These are phyloP conservation scores for Zosterops lateralis DNA, from an alignment of 2,113 vertebrate genomes.

Conservation along the genomic window DNA sequence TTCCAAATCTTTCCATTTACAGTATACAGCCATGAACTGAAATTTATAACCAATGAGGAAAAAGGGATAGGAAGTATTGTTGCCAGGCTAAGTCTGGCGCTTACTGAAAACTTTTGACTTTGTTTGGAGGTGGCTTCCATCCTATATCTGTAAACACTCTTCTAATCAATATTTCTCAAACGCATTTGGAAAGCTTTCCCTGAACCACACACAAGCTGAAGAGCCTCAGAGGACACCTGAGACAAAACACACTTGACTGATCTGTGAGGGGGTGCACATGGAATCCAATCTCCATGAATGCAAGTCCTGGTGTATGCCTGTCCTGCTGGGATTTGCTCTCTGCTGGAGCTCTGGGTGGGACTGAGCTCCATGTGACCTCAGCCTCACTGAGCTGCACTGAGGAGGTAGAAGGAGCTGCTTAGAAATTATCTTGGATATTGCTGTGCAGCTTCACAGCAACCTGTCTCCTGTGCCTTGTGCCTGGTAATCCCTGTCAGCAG, in stretches of 20 bases:
- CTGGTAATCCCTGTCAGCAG: neutral
- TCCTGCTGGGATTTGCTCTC: neutral
- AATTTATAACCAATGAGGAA: neutral
- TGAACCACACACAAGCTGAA: neutral
- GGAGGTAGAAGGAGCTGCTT: neutral
- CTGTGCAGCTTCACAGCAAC: neutral
- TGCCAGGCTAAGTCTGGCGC: neutral
- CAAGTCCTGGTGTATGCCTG: rapidly evolving
- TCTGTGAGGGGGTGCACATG: neutral
- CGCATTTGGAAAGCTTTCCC: neutral
- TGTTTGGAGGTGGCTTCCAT: neutral
- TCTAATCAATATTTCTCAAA: neutral
- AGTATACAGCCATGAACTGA: neutral
- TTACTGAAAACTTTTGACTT: neutral
- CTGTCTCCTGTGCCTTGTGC: neutral
- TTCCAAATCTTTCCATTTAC: conserved; percentile 8
- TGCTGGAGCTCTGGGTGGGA: neutral
- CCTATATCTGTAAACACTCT: neutral
- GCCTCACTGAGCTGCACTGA: neutral
- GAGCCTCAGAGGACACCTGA: neutral
- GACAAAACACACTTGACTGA: neutral
- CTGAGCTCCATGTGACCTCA: rapidly evolving
- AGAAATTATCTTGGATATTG: neutral
- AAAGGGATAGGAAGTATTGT: neutral
- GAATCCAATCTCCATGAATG: neutral